Conservation (phyloP, 1,140 invertebrate species). For the Homalodisca vitripennis region DNA sequence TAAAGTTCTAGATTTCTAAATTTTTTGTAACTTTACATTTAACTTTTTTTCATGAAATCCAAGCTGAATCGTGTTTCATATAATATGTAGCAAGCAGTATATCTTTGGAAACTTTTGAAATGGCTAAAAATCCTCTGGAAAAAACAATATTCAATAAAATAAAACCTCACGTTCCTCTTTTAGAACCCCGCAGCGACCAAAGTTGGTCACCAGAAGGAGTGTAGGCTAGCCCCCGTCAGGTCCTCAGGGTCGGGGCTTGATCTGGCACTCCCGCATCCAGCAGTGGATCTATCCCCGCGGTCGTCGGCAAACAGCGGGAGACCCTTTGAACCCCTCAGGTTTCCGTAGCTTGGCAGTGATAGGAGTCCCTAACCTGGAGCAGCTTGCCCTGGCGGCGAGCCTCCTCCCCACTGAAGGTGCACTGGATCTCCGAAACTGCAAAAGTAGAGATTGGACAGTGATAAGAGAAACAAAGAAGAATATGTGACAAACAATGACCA, state of each 20-base stretch:
- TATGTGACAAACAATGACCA: too few species aligned
- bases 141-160: too few species aligned
- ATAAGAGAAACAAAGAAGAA: too few species aligned
- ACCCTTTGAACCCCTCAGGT: slow-evolving; percentile 77
- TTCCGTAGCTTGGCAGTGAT: slow-evolving; percentile 74
- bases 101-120: too few species aligned
- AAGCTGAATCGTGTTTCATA: too few species aligned
- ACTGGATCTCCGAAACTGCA: slow-evolving; percentile 77
- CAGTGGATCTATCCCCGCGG: slow-evolving; percentile 66
- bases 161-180: slow-evolving; percentile 84
- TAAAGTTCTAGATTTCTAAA: too few species aligned
- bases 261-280: slow-evolving; percentile 71
- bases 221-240: slow-evolving; percentile 66
- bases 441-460: too few species aligned
- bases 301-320: slow-evolving; percentile 82
- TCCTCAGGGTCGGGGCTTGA: slow-evolving; percentile 69
- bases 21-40: too few species aligned
- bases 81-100: too few species aligned
- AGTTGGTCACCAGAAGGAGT: slow-evolving; percentile 74
- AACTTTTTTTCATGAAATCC: too few species aligned
- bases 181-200: slow-evolving; percentile 76
- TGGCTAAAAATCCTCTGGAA: too few species aligned
- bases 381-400: slow-evolving; percentile 50
- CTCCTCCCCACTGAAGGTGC: slow-evolving; percentile 60
- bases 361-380: slow-evolving; percentile 63